Base-by-base conservation (phyloP, 2,888 invertebrate species). In the Phoenoteleia sp. region DNA sequence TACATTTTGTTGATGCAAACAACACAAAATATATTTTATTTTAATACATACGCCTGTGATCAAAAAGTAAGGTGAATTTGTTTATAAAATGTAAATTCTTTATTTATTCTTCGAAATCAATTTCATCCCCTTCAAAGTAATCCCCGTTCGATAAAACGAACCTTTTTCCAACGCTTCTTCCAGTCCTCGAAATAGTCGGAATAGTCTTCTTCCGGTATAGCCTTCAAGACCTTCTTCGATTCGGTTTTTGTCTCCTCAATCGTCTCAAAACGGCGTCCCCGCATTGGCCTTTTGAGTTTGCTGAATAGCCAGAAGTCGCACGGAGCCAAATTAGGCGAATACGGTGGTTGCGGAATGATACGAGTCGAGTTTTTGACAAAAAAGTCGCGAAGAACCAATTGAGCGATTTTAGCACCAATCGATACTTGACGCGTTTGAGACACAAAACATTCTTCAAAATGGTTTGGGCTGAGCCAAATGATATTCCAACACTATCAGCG, bases 31-130 rank as follows among this genome's bases (percentile, higher is more conserved):
- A n/a, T n/a, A n/a, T n/a, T n/a, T n/a, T n/a, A n/a, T n/a, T n/a
- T n/a, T n/a, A n/a, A n/a, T n/a, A n/a, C n/a, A n/a, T n/a, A n/a
- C n/a, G n/a, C n/a, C n/a, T n/a, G n/a, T n/a, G n/a, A n/a, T n/a
- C 33, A 33, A 33, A 33, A 33, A 33, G 9, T 33, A 33, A 33
- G 33, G 39, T 39, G n/a, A 39, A n/a, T 3, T 39, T 39, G 39
- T 39, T 39, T 39, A 56, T 39, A 62, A 62, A 62, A 62, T 33
- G 29, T 13, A 29, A 62, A 62, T 17, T 72, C 60, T 33, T 62
- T 62, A 62, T 62, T 42, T 62, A 62, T 62, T 62, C 36, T 62
- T 62, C 36, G n/a, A 56, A 56, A 56, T 56, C 25, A 21, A 25
- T 56, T 56, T 56, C 25, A 13, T 56, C 25, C 27, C 56, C 56